Conservation (phyloP, 1,140 invertebrate species). For the Eufriesea mexicana region DNA sequence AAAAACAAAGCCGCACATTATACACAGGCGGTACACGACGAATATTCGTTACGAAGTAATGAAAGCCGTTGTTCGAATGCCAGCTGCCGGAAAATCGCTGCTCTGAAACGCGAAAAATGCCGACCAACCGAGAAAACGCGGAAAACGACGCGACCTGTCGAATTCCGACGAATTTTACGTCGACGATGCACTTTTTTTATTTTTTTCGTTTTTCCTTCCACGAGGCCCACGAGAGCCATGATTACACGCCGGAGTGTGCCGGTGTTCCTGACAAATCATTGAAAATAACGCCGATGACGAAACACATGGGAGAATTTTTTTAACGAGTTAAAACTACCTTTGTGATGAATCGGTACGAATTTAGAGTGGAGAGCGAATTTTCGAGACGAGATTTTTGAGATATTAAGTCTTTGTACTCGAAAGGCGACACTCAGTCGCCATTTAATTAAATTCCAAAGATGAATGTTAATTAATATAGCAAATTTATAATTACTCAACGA, state of each 20-base stretch:
- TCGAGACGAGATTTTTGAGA: too few relatives aligned
- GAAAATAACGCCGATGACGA: not conserved
- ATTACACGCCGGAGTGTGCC: not conserved
- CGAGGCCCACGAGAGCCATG: not conserved
- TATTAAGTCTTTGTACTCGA: too few relatives aligned
- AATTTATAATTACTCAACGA: too few relatives aligned
- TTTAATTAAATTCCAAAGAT: too few relatives aligned
- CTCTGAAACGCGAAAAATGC: conserved; percentile 26
- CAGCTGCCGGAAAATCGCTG: conserved; percentile 23
- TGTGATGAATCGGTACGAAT: too few relatives aligned
- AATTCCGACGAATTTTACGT: conserved; percentile 8
- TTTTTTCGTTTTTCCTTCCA: not conserved
- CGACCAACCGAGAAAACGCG: not conserved
- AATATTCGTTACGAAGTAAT: conserved; percentile 42
- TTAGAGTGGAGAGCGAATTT: too few relatives aligned
- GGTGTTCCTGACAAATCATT: not conserved
- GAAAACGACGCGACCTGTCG: not conserved
- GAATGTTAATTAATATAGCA: too few relatives aligned
- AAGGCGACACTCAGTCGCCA: too few relatives aligned
- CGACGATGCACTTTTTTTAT: not conserved
- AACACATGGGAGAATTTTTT: too few relatives aligned
- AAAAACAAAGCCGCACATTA: conserved; percentile 38
- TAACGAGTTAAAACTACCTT: too few relatives aligned
- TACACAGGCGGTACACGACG: conserved; percentile 27
- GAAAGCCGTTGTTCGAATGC: conserved; percentile 44